Base-by-base conservation (phyloP, 2,888 invertebrate species). In the Drosophila birchii region DNA sequence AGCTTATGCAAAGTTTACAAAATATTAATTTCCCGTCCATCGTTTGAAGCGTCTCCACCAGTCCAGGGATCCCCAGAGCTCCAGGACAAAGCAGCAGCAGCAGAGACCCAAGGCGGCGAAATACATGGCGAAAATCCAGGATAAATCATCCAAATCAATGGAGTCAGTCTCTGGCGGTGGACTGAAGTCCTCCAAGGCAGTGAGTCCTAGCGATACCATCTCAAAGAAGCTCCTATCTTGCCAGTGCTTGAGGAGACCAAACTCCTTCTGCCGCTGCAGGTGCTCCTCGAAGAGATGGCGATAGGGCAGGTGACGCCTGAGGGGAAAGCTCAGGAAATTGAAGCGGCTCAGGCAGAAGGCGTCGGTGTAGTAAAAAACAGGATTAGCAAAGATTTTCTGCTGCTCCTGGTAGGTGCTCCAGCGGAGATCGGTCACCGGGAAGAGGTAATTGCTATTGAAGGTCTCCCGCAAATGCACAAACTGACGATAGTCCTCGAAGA, bases 391-490 rank as follows among this genome's bases (percentile, higher is more conserved):
- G 1, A 59, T 1, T 16, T 64, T 45, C 43, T 88, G 87, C 49
- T 86, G 88, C 49, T 88, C 80, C 0, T 26, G 14, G 36, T 73
- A 80, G 18, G 77, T 64, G 1, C 5, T 14, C 84, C 86, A 88
- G 14, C 75, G 80, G 1, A 58, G 0, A 0, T 20, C 29, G 1
- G 74, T 51, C 2, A 78, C 78, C 0, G 84, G 78, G 43, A 76
- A 88, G 2, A 75, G 43, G 43, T 56, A 88, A 32, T 63, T 68
- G 20, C 34, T 20, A 51, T 88, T 79, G 18, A 86, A 78, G 1
- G 26, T 34, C 14, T 76, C 63, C 0, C 82, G 79, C 7, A 60
- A 6, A 0, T 16, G 0, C 0, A 61, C 0, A 16, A 78, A 75
- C 1, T 78, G 32, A 0, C 43, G 9, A 18, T 45, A 75, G 7